phyloP scores from a whole-genome alignment of 2,888 invertebrate genomes.

The Vesta saturnalis region DNA sequence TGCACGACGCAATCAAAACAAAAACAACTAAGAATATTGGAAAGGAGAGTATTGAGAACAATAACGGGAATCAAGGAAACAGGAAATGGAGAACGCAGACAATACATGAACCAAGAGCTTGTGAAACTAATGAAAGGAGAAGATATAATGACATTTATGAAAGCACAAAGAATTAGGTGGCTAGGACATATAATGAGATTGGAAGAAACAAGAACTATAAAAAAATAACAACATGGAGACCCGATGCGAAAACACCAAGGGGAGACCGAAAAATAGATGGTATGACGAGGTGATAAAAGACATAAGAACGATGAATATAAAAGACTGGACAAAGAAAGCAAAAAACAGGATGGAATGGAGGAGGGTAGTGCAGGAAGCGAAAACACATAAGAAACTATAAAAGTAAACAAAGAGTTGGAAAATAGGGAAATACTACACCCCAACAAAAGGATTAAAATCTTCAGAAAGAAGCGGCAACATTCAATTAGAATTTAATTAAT shows the following conservation, averaged over 20 bases:
- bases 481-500: too few relatives aligned
- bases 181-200: too few relatives aligned
- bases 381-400: not conserved
- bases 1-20: too few relatives aligned
- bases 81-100: too few relatives aligned
- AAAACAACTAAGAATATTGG: not conserved
- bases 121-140: not conserved
- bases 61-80: not conserved
- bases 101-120: not conserved
- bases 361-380: constrained; percentile 13
- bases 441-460: too few relatives aligned
- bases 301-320: not conserved
- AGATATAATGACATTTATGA: not conserved
- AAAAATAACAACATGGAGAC: not conserved
- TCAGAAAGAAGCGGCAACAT: too few relatives aligned
- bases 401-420: not conserved
- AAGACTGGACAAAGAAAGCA: constrained; percentile 9
- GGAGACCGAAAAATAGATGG: too few relatives aligned
- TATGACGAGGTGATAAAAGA: constrained; percentile 6
- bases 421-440: too few relatives aligned
- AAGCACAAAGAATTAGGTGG: not conserved
- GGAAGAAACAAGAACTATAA: too few relatives aligned
- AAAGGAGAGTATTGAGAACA: not conserved
- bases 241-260: not conserved
- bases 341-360: constrained; percentile 2